Conservation (phyloP, 2,888 invertebrate genomes). For the Lithophane socia region DNA sequence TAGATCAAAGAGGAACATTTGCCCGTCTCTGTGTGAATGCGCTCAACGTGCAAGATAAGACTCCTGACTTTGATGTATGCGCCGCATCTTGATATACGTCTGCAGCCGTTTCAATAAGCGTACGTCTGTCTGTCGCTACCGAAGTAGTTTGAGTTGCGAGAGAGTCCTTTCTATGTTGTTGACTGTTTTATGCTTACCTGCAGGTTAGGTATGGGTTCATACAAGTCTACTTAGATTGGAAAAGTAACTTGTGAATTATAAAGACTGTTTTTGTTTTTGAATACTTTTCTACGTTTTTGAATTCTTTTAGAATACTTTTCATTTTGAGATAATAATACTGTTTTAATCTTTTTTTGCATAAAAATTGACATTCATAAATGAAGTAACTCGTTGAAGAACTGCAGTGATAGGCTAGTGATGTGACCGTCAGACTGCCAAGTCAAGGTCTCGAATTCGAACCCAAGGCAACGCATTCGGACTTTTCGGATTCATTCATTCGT, state of each 20-base stretch:
- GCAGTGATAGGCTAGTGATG: too few relatives aligned
- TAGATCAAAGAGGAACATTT: constrained; percentile 63
- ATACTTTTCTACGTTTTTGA: neutral
- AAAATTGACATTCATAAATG: neutral
- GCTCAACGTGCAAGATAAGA: constrained; percentile 75
- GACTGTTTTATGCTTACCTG: constrained; percentile 32
- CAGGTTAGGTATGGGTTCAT: constrained; percentile 2
- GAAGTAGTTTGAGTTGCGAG: constrained; percentile 64
- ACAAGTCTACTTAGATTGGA: constrained; percentile 2
- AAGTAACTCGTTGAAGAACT: neutral
- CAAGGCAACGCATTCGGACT: too few relatives aligned
- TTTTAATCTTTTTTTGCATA: neutral
- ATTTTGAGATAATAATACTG: neutral
- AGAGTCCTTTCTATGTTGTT: constrained; percentile 47
- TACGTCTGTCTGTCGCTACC: constrained; percentile 68
- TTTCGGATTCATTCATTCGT: too few relatives aligned
- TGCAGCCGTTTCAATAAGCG: constrained; percentile 77
- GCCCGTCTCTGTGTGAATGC: constrained; percentile 71
- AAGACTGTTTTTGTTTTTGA: too few relatives aligned
- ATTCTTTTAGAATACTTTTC: neutral
- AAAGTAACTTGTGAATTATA: neutral
- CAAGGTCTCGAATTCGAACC: too few relatives aligned
- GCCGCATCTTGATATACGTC: constrained; percentile 80
- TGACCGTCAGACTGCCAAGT: too few relatives aligned
- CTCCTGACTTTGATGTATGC: constrained; percentile 83